A percentile compares a stretch with the other conserved stretches of the same genome.
Conservation (phyloP, 2,888 invertebrate genomes). For the Drosophila hawaiiensis region DNA sequence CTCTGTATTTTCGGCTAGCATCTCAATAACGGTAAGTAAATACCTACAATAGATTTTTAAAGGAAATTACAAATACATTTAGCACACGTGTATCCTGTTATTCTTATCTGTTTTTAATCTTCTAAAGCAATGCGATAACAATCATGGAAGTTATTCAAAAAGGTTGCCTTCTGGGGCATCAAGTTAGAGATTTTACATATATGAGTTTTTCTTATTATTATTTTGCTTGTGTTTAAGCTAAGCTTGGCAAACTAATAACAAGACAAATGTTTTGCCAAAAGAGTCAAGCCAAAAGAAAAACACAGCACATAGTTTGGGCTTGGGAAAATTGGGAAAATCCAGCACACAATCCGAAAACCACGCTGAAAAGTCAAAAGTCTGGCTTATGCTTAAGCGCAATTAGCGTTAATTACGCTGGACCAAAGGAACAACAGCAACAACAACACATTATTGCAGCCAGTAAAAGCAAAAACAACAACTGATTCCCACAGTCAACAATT, state of each 20-base stretch:
- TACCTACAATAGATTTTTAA: not conserved
- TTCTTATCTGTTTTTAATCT: not conserved
- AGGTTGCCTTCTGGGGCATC: not conserved
- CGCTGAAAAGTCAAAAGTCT: slow-evolving; percentile 75
- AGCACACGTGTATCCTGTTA: not conserved
- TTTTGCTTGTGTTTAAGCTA: slow-evolving; percentile 5
- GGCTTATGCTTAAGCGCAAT: slow-evolving; percentile 74
- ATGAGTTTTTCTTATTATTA: slow-evolving; percentile 21
- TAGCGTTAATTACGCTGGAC: slow-evolving; percentile 71
- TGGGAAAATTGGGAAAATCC: slow-evolving; percentile 67
- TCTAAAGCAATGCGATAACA: not conserved
- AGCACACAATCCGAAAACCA: slow-evolving; percentile 64
- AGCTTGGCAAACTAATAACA: slow-evolving; percentile 8
- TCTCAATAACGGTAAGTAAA: not conserved
- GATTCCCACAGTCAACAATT: slow-evolving; percentile 53
- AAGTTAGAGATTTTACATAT: not conserved
- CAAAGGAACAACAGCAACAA: slow-evolving; percentile 37
- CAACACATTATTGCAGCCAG: slow-evolving; percentile 23
- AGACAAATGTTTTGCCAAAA: slow-evolving; percentile 39
- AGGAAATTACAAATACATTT: not conserved
- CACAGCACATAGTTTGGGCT: slow-evolving; percentile 33
- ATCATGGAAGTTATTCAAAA: slow-evolving; percentile 4
- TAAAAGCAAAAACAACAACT: slow-evolving; percentile 34
- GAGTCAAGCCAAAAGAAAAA: slow-evolving; percentile 68
- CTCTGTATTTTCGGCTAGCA: not conserved